A percentile compares a stretch with the other conserved stretches of the same genome.
These are phyloP conservation scores for Orthosia gracilis DNA, from an alignment of 2,888 invertebrate species.

Conservation along the genomic window DNA sequence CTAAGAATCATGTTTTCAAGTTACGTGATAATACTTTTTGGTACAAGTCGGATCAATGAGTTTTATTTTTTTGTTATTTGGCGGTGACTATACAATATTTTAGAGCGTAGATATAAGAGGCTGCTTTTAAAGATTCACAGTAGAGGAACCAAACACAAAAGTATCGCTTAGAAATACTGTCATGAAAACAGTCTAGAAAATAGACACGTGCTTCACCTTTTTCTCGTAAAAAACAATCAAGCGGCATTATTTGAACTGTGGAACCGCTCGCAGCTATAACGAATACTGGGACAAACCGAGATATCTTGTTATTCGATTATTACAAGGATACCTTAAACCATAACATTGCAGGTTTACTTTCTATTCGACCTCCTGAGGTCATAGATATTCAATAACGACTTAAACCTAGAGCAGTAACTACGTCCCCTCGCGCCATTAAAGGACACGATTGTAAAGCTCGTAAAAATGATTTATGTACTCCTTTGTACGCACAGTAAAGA, in stretches of 20 bases:
- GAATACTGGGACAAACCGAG: constrained; percentile 8
- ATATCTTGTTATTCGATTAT: constrained; percentile 25
- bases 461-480: constrained; percentile 82
- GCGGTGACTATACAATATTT: too few relatives aligned
- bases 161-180: constrained; percentile 1
- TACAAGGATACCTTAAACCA: constrained; percentile 34
- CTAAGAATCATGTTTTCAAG: too few relatives aligned
- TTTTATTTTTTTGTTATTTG: too few relatives aligned
- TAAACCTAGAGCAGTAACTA: constrained; percentile 54
- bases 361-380: constrained; percentile 59
- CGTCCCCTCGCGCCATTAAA: constrained; percentile 59
- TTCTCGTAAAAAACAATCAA: constrained; percentile 29
- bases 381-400: constrained; percentile 59
- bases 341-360: constrained; percentile 42
- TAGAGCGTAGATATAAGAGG: background rate
- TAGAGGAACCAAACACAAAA: background rate
- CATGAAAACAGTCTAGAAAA: constrained; percentile 16
- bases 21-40: too few relatives aligned
- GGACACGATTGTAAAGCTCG: constrained; percentile 72
- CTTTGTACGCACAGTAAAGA: constrained; percentile 75
- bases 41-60: too few relatives aligned
- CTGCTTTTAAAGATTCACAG: constrained; percentile 8
- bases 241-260: constrained; percentile 20
- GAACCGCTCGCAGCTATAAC: constrained; percentile 18
- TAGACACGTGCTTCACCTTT: constrained; percentile 42